These are phyloP conservation scores for Neostethus bicornis DNA, from an alignment of 2,797 vertebrate species.

Conservation along the genomic window DNA sequence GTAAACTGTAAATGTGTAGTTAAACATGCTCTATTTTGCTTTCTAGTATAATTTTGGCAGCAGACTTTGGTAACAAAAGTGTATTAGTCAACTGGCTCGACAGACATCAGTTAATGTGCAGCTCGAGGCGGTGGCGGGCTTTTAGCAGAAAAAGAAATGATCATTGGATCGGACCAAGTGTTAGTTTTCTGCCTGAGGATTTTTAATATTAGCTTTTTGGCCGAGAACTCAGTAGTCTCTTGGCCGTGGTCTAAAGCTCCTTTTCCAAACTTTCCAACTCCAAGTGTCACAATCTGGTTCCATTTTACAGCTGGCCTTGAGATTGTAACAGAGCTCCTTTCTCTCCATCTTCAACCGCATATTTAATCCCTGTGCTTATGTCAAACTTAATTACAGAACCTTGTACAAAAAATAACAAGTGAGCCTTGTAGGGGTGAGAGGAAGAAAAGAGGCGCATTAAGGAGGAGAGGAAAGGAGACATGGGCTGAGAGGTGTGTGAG, in stretches of 20 bases:
- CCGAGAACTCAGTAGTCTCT: constrained; percentile 52
- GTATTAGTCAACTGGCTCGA: constrained; percentile 48
- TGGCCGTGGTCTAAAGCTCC: constrained; percentile 64
- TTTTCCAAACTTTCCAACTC: constrained; percentile 83
- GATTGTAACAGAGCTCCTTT: constrained; percentile 89
- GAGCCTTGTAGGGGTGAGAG: constrained; percentile 80
- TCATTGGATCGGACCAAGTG: constrained; percentile 65
- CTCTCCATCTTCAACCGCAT: constrained; percentile 92
- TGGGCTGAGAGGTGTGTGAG: no score
- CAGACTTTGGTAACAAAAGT: constrained; percentile 23
- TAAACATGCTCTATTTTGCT: constrained; percentile 41
- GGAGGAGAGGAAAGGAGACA: constrained; percentile 64
- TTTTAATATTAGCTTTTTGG: constrained; percentile 75
- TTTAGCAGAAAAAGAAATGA: constrained; percentile 62
- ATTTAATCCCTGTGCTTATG: constrained; percentile 99
- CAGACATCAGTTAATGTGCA: constrained; percentile 60
- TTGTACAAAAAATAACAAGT: constrained; percentile 99
- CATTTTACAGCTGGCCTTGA: constrained; percentile 88
- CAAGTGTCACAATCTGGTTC: constrained; percentile 89
- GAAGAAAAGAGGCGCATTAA: constrained; percentile 66
- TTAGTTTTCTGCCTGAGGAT: constrained; percentile 74
- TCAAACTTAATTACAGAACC: constrained; percentile 99
- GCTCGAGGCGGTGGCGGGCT: constrained; percentile 49
- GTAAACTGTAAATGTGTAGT: constrained; percentile 33
- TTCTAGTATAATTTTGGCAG: constrained; percentile 48